phyloP scores from a whole-genome alignment of 2,888 invertebrate species.

The Acholoe squamosa region DNA sequence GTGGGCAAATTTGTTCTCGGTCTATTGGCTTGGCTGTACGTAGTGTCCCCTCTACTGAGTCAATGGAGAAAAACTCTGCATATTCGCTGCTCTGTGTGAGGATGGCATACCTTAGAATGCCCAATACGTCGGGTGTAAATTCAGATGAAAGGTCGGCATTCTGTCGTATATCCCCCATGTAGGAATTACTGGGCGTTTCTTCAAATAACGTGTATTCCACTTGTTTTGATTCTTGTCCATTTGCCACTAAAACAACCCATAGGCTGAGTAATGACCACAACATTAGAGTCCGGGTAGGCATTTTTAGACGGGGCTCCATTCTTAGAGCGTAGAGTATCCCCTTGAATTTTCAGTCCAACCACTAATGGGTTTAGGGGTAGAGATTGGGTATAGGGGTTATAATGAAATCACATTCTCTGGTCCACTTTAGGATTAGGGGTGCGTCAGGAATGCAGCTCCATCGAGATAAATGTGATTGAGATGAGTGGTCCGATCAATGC shows the following conservation, averaged over 20 bases:
- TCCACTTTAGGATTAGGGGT: not conserved
- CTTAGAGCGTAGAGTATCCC: no score
- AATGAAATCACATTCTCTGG: not conserved
- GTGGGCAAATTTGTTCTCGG: constrained; percentile 36
- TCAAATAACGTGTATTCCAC: constrained; percentile 43
- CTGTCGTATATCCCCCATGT: constrained; percentile 35
- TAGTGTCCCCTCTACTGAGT: not conserved
- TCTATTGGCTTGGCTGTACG: constrained; percentile 36
- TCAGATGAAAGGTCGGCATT: not conserved
- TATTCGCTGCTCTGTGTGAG: constrained; percentile 35
- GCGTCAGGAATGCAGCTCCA: not conserved
- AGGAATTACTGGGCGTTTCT: constrained; percentile 47
- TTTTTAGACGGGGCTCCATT: no score
- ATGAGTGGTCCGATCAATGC: not conserved
- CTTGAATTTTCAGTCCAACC: no score
- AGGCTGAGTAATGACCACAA: not conserved
- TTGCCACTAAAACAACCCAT: not conserved
- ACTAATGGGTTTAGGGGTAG: no score
- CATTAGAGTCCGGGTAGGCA: not conserved
- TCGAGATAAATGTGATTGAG: not conserved
- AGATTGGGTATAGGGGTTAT: not conserved
- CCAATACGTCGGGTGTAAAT: not conserved
- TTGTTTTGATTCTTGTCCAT: constrained; percentile 43
- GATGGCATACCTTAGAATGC: not conserved
- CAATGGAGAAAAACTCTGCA: constrained; percentile 44